Base-by-base conservation (phyloP, 2,888 invertebrate species). In the Mythimna pallens region DNA sequence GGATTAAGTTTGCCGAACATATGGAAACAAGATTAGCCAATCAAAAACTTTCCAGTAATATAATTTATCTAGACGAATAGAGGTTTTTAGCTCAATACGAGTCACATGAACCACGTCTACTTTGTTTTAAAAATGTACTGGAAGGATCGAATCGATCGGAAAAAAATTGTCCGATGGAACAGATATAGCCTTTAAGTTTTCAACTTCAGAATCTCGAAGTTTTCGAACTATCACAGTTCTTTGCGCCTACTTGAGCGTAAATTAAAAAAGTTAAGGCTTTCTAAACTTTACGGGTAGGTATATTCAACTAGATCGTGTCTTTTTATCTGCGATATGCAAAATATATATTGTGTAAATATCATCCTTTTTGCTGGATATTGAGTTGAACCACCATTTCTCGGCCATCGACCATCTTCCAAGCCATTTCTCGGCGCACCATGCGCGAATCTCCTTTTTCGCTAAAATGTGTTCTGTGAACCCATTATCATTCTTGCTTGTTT, bases 351-450 rank as follows among this genome's bases (percentile, higher is more conserved):
- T 61, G 61, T 40, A 50, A 50, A 67, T 67, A 43, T 61, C 47
- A 22, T 30, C 30, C 54, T 63, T 70, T 73, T 80, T 73, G 57
- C 65, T 65, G 30, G 20, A 36, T 77, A 71, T 62, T 71, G 77
- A 17, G 17, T 2, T 58, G 71, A 30, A 50, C 50, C 58, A n/a
- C n/a, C n/a, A n/a, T n/a, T n/a, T n/a, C n/a, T n/a, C n/a, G n/a
- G n/a, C n/a, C n/a, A n/a, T n/a, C 25, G 30, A 54, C 54, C 14
- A 47, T 52, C 57, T 81, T 81, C 69, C 70, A 40, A 8, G 3
- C 54, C 30, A 78, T 81, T 80, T 74, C 40, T 64, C 57, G 52
- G 50, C n/a, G 50, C 20, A 34, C 50, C 59, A 59, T 36, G 54
- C 36, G 36, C 36, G 30, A 74, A 61, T 47, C 5, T 34, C 30